Conservation (phyloP, 2,113 vertebrate species). For the Apteryx mantelli region DNA sequence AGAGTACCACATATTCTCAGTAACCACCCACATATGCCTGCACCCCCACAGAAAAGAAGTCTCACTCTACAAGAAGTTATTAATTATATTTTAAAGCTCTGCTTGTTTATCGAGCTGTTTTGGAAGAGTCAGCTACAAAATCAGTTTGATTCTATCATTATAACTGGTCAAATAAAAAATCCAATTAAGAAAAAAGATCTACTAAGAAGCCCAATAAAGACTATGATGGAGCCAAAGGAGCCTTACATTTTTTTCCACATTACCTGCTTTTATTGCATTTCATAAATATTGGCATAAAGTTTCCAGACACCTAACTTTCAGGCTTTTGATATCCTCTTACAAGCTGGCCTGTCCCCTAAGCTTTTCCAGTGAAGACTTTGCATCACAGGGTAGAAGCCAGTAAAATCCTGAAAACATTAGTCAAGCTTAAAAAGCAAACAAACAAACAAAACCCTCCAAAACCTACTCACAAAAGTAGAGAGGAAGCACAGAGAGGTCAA, state of each 20-base stretch:
- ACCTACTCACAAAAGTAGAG: not conserved
- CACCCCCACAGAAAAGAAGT: constrained; percentile 11
- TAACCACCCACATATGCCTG: constrained; percentile 1
- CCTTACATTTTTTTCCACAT: not conserved
- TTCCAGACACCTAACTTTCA: not conserved
- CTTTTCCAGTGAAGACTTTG: not conserved
- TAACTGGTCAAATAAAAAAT: not conserved
- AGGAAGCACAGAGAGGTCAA: not conserved
- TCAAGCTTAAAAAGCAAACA: not conserved
- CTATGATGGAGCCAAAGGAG: not conserved
- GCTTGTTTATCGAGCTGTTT: not conserved
- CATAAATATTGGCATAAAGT: not conserved
- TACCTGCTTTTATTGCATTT: not conserved
- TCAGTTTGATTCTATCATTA: not conserved
- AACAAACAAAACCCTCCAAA: not conserved
- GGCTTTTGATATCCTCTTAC: not conserved
- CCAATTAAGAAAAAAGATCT: not conserved
- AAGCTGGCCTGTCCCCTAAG: not conserved
- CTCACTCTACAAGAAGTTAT: not conserved
- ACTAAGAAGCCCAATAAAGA: not conserved
- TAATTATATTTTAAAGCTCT: constrained; percentile 21
- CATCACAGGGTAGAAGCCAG: not conserved
- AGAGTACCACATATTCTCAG: constrained; percentile 27
- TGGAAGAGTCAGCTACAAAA: not conserved
- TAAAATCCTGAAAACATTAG: not conserved